Conservation (phyloP, 2,797 vertebrate genomes). For the Neosilurus mollespiculum region DNA sequence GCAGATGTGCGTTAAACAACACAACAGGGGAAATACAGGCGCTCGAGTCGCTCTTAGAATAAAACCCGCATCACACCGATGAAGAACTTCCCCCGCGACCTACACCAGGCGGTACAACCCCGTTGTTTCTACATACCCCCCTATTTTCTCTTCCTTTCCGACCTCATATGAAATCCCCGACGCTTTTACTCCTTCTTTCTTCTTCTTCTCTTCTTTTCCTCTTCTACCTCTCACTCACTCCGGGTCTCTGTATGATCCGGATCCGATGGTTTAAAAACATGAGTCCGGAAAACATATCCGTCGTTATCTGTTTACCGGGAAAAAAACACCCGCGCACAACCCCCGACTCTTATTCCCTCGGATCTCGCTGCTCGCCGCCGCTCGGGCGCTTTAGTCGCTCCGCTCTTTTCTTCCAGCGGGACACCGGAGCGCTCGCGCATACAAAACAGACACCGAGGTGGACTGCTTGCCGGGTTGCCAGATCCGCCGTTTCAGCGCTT, state of each 20-base stretch:
- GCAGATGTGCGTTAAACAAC: no score
- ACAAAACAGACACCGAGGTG: constrained; percentile 19
- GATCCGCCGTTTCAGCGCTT: not conserved
- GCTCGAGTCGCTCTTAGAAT: no score
- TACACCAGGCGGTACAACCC: no score
- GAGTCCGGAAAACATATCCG: constrained; percentile 20
- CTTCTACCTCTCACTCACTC: not conserved
- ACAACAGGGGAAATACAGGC: no score
- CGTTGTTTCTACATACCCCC: no score
- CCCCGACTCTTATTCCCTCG: not conserved
- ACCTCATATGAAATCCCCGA: not conserved
- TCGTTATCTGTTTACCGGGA: not conserved
- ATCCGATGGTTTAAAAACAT: not conserved
- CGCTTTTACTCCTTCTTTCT: no score
- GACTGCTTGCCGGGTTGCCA: constrained; percentile 7
- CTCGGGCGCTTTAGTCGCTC: not conserved
- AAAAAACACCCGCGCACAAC: no score
- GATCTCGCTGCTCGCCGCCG: not conserved
- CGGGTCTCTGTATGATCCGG: not conserved
- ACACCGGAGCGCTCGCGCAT: constrained; percentile 29
- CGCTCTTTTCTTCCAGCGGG: constrained; percentile 32
- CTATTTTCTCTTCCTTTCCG: constrained; percentile 10
- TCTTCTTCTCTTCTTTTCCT: not conserved
- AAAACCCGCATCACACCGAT: no score
- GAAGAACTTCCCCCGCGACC: no score